Evolutionary conservation across 2,797 vertebrate genomes (phyloP).

Genomic region (Ctenosaura bakeri): DNA sequence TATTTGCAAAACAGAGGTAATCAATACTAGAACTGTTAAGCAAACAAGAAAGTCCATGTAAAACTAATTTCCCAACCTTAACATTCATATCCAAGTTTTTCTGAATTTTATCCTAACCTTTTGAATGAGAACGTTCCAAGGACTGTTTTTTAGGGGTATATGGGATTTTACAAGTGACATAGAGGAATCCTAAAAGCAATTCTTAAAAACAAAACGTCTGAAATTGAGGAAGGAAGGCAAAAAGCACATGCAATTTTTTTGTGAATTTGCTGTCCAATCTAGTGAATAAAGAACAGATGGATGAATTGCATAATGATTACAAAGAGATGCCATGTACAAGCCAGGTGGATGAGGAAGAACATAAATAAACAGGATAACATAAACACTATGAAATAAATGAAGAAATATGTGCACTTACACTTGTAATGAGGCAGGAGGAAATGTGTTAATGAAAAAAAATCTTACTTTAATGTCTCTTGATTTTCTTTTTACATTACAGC

Average conservation of each 20-base stretch:
- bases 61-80: constrained; percentile 32
- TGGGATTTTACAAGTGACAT: background rate
- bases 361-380: background rate
- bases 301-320: background rate
- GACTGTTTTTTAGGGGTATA: background rate
- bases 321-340: background rate
- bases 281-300: background rate
- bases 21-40: constrained; percentile 33
- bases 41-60: constrained; percentile 26
- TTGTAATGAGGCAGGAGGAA: background rate
- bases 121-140: background rate
- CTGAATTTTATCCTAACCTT: background rate
- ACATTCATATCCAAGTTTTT: background rate
- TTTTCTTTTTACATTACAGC: background rate
- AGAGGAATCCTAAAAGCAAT: background rate
- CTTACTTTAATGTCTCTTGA: background rate
- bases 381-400: background rate
- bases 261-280: background rate
- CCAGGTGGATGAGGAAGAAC: background rate
- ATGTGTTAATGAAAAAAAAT: background rate
- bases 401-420: background rate
- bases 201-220: background rate
- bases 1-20: constrained; percentile 31
- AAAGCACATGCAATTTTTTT: background rate
- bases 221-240: background rate